These are phyloP conservation scores for Characodon lateralis DNA, from an alignment of 2,797 vertebrate genomes.

Conservation along the genomic window DNA sequence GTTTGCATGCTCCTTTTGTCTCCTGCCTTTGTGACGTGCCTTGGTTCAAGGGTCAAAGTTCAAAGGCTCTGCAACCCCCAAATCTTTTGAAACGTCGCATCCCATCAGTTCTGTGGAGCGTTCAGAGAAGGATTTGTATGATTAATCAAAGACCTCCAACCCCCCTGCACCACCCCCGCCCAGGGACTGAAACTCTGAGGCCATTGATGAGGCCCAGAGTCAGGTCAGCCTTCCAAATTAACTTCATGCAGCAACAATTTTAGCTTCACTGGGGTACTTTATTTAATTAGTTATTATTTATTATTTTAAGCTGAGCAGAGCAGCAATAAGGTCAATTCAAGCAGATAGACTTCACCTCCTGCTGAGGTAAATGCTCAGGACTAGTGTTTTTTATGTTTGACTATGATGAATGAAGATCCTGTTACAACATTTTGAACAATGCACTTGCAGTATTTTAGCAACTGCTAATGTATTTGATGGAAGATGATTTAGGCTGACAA, in stretches of 20 bases:
- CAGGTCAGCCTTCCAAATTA: constrained; percentile 38
- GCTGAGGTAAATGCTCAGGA: neutral
- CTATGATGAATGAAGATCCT: neutral
- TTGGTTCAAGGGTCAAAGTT: constrained; percentile 72
- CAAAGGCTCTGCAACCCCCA: constrained; percentile 72
- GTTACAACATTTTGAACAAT: neutral
- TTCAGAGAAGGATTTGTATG: constrained; percentile 64
- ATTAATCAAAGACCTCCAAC: constrained; percentile 62
- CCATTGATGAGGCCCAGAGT: constrained; percentile 15
- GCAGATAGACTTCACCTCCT: neutral
- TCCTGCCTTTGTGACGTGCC: constrained; percentile 62
- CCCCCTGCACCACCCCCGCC: neutral
- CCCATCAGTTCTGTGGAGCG: constrained; percentile 73
- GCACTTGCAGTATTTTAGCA: neutral
- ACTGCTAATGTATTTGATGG: neutral
- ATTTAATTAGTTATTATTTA: constrained; percentile 3
- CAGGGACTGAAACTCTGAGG: constrained; percentile 26
- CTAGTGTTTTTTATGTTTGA: neutral
- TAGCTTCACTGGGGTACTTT: constrained; percentile 7
- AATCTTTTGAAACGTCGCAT: constrained; percentile 75
- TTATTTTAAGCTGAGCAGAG: neutral
- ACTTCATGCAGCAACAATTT: constrained; percentile 13
- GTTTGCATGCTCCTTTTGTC: constrained; percentile 57
- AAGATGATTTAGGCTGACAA: neutral
- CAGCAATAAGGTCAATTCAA: constrained; percentile 1